phyloP scores from a whole-genome alignment of 2,113 vertebrate genomes.

The human region DNA sequence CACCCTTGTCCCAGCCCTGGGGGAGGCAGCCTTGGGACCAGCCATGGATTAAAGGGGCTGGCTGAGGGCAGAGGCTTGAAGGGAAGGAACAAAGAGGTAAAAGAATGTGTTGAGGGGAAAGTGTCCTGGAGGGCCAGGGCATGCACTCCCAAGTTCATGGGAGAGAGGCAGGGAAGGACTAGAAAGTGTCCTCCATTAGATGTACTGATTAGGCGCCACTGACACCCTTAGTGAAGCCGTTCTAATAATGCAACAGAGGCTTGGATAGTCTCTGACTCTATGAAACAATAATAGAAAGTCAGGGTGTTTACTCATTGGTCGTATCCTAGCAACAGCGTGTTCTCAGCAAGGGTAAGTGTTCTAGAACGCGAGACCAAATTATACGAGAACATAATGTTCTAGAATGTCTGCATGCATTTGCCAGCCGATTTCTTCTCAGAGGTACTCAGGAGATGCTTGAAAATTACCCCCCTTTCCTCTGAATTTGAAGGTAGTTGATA shows the following conservation, averaged over 20 bases:
- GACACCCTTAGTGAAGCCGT: neutral
- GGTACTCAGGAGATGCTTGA: neutral
- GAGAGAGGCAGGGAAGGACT: neutral
- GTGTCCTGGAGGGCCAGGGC: neutral
- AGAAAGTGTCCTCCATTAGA: neutral
- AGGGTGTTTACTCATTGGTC: constrained; percentile 16
- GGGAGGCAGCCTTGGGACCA: neutral
- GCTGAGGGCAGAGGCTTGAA: neutral
- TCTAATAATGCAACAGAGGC: neutral
- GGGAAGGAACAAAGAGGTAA: neutral
- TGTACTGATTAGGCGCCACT: rapidly evolving
- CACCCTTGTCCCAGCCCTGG: neutral
- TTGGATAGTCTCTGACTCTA: neutral
- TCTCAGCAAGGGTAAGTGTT: constrained; percentile 19
- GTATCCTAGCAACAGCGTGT: constrained; percentile 63
- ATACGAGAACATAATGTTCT: constrained; percentile 45
- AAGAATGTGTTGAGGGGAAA: neutral
- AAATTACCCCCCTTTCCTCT: neutral
- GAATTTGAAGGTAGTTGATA: neutral
- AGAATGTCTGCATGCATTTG: constrained; percentile 29
- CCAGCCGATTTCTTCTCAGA: neutral
- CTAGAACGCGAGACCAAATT: constrained; percentile 54
- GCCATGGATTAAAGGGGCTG: neutral
- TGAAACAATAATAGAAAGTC: constrained; percentile 47
- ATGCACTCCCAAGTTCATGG: neutral